Evolutionary conservation across 2,797 vertebrate species (phyloP).

Genomic region (Picus viridis): DNA sequence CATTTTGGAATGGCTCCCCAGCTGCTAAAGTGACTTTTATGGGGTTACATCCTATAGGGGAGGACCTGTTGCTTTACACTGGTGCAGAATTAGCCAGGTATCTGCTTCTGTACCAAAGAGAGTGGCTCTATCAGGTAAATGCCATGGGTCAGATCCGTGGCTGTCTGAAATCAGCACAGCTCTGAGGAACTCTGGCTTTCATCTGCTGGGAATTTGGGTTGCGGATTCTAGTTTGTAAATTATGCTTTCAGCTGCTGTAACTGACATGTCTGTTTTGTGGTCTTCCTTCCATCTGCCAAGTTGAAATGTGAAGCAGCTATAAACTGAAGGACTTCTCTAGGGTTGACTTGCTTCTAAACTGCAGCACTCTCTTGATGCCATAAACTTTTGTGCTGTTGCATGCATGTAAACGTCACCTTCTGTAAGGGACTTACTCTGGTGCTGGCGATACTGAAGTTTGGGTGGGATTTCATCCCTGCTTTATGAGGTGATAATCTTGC

Average conservation of each 20-base stretch:
- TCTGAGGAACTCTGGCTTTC: background rate
- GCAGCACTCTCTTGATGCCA: background rate
- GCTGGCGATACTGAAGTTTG: background rate
- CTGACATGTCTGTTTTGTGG: background rate
- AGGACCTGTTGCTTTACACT: constrained; percentile 5
- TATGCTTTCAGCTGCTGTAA: constrained; percentile 10
- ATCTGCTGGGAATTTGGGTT: background rate
- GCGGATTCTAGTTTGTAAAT: constrained; percentile 9
- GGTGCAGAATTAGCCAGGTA: background rate
- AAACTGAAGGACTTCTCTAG: constrained; percentile 18
- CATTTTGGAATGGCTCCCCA: background rate
- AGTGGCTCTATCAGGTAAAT: background rate
- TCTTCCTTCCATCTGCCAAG: constrained; percentile 9
- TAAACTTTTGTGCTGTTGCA: constrained; percentile 16
- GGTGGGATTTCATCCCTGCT: constrained; percentile 16
- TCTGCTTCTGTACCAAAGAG: background rate
- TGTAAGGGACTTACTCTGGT: background rate
- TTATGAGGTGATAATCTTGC: constrained; percentile 30
- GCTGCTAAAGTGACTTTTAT: background rate
- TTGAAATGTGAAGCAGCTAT: constrained; percentile 3
- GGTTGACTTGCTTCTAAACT: constrained; percentile 20
- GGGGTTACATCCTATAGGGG: background rate
- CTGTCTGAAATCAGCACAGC: background rate
- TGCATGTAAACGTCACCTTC: constrained; percentile 40
- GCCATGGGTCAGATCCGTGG: background rate